A percentile compares a stretch with the other conserved stretches of the same genome.
Evolutionary conservation across 2,113 vertebrate species (phyloP).

Genomic region (Semnopithecus entellus): DNA sequence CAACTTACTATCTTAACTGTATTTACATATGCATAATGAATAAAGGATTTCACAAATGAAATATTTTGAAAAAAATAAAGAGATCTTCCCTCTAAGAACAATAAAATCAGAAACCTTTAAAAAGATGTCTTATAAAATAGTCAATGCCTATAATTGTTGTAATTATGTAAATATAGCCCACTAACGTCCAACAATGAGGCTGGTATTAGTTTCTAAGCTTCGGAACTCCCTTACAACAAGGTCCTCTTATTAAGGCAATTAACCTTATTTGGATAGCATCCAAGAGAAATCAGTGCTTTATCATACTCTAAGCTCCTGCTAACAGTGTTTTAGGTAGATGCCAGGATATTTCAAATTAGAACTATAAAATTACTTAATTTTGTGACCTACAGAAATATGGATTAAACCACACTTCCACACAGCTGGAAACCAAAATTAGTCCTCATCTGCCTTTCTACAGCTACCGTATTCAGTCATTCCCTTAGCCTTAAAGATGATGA

Average conservation of each 20-base stretch:
- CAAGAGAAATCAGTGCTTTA: conserved; percentile 34
- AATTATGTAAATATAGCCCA: conserved; percentile 54
- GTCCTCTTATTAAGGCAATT: conserved; percentile 13
- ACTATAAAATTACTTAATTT: conserved; percentile 22
- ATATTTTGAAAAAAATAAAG: conserved; percentile 41
- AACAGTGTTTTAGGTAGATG: conserved; percentile 9
- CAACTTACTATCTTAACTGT: conserved; percentile 3
- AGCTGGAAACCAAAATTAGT: neutral
- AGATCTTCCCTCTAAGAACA: conserved; percentile 7
- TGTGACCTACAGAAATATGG: neutral
- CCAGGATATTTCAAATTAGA: neutral
- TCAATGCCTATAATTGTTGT: conserved; percentile 5
- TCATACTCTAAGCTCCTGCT: neutral
- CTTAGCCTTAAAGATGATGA: neutral
- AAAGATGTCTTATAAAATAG: neutral
- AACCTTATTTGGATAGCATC: conserved; percentile 9
- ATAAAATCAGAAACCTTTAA: conserved; percentile 36
- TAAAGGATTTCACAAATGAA: neutral
- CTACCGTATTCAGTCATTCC: neutral
- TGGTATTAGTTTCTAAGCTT: conserved; percentile 4
- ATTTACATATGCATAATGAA: neutral
- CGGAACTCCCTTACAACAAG: conserved; percentile 25
- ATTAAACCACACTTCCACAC: neutral
- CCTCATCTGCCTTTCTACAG: neutral
- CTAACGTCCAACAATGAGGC: neutral